Percentiles rank a stretch among this genome's conserved stretches.
These are phyloP conservation scores for Acromyrmex charruanus DNA, from an alignment of 1,140 invertebrate genomes.

Conservation along the genomic window DNA sequence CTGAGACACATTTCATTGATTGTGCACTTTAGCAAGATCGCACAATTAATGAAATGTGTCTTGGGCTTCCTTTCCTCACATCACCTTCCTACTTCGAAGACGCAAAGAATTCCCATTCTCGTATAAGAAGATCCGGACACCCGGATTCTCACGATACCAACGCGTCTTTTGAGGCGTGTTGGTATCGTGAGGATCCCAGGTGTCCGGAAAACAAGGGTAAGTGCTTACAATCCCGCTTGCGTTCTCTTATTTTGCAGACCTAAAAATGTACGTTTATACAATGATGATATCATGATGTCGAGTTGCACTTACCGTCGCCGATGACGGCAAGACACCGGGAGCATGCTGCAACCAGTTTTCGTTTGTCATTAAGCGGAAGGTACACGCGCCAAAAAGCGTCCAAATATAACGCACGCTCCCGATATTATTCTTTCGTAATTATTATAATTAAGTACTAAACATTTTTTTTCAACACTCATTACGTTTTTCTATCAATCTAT, in stretches of 20 bases:
- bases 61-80: conserved; percentile 22
- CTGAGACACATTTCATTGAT: too few relatives aligned
- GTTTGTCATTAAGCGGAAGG: background rate
- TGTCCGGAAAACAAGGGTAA: conserved; percentile 29
- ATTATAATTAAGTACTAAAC: conserved; percentile 54
- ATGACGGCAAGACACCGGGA: conserved; percentile 19
- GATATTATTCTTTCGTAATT: conserved; percentile 31
- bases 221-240: conserved; percentile 21
- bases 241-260: conserved; percentile 29
- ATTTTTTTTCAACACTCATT: background rate
- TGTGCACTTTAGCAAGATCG: background rate
- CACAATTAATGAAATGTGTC: conserved; percentile 1
- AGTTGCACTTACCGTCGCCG: conserved; percentile 61
- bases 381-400: conserved; percentile 62
- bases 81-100: conserved; percentile 15
- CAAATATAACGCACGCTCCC: conserved; percentile 34
- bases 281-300: conserved; percentile 80
- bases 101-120: conserved; percentile 55
- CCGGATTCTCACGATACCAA: too few relatives aligned
- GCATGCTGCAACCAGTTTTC: background rate
- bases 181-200: background rate
- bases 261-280: conserved; percentile 71
- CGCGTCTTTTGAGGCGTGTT: conserved; percentile 49
- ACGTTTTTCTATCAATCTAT: conserved; percentile 32
- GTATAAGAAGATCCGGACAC: conserved; percentile 44